Evolutionary conservation across 2,888 invertebrate species (phyloP).

Genomic region (Patella caerulea): DNA sequence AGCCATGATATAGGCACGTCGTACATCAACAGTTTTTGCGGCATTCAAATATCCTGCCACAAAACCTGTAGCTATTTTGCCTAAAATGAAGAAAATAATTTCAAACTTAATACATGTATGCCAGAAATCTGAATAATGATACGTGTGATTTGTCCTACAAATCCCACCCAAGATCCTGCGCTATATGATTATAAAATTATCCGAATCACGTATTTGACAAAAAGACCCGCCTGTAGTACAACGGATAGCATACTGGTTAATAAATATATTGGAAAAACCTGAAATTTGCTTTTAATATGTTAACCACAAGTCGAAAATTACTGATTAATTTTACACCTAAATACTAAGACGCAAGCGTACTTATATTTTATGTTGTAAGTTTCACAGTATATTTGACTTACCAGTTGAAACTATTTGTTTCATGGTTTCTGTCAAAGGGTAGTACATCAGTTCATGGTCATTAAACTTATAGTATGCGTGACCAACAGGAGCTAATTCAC

Average conservation of each 20-base stretch:
- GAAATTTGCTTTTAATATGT: no score
- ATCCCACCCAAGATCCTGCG: no score
- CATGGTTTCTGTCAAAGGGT: not conserved
- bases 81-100: constrained; percentile 22
- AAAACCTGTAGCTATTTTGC: constrained; percentile 17
- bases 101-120: no score
- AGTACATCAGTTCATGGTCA: constrained; percentile 1
- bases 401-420: not conserved
- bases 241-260: no score
- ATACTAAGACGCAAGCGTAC: no score
- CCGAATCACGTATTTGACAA: no score
- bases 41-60: constrained; percentile 18
- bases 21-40: constrained; percentile 27
- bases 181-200: no score
- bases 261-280: no score
- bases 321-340: no score
- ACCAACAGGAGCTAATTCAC: not conserved
- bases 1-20: constrained; percentile 25
- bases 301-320: no score
- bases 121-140: no score
- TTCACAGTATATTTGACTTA: not conserved
- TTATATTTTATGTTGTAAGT: not conserved
- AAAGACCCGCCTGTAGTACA: no score
- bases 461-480: constrained; percentile 1
- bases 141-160: not conserved